Conservation (phyloP, 1,140 invertebrate species). For the Polypedilum vanderplanki region DNA sequence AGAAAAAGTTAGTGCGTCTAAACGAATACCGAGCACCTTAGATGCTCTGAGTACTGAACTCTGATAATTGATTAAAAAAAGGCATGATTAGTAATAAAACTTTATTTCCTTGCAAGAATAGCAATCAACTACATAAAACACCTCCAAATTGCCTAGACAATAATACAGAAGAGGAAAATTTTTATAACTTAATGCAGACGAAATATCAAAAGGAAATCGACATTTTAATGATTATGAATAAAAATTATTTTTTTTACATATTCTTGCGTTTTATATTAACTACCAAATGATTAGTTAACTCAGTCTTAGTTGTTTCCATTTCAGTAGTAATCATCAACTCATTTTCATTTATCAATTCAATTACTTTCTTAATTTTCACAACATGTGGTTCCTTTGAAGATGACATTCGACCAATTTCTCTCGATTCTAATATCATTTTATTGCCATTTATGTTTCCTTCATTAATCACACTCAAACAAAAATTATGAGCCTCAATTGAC, state of each 20-base stretch:
- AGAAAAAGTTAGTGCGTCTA: too few species aligned
- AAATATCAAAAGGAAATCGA: neutral
- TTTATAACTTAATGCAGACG: neutral
- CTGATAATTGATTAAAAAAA: too few species aligned
- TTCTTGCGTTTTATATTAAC: neutral
- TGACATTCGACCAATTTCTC: neutral
- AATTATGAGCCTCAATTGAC: neutral
- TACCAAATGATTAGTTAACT: neutral
- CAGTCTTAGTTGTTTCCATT: neutral
- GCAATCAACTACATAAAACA: constrained; percentile 76
- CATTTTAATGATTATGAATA: neutral
- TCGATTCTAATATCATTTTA: neutral
- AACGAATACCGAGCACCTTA: too few species aligned
- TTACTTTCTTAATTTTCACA: neutral
- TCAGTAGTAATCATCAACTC: neutral
- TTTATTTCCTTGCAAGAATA: constrained; percentile 47
- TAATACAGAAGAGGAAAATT: constrained; percentile 31
- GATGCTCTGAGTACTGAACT: too few species aligned
- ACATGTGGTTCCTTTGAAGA: neutral
- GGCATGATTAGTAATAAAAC: too few species aligned
- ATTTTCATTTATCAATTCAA: neutral
- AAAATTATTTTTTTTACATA: neutral
- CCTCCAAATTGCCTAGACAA: constrained; percentile 57
- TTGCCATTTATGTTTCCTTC: neutral
- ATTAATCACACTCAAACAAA: neutral